Percentiles rank a stretch among this genome's conserved stretches.
Evolutionary conservation across 2,888 invertebrate genomes (phyloP).

Genomic region (Melanostoma scalare): DNA sequence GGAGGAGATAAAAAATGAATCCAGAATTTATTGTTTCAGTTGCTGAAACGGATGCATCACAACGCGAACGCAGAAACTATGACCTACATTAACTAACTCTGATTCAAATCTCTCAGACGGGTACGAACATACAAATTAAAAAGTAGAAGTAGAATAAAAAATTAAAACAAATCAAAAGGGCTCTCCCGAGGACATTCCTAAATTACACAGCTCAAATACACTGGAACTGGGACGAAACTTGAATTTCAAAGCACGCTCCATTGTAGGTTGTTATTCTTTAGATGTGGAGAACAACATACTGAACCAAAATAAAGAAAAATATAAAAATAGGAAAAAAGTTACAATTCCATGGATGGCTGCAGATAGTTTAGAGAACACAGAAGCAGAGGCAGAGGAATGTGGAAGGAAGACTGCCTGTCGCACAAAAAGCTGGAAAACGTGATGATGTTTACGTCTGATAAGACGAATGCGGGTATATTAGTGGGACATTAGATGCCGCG

Average conservation of each 20-base stretch:
- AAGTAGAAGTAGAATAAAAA: not conserved
- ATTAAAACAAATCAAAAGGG: constrained; percentile 11
- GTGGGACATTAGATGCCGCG: constrained; percentile 56
- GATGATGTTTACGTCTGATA: constrained; percentile 67
- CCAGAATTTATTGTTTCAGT: constrained; percentile 63
- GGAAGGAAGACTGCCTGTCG: not conserved
- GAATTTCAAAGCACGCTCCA: constrained; percentile 63
- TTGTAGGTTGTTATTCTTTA: constrained; percentile 38
- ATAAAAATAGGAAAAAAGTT: constrained; percentile 1
- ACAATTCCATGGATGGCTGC: constrained; percentile 17
- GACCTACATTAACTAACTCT: constrained; percentile 67
- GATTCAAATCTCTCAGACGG: constrained; percentile 63
- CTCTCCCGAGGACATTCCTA: constrained; percentile 56
- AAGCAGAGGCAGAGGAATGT: not conserved
- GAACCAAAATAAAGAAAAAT: not conserved
- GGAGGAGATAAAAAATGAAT: constrained; percentile 10
- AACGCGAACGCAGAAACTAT: constrained; percentile 48
- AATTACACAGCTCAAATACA: constrained; percentile 40
- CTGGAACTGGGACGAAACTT: constrained; percentile 42
- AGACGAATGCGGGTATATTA: constrained; percentile 50
- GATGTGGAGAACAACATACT: constrained; percentile 4
- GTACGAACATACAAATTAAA: constrained; percentile 7
- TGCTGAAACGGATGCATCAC: constrained; percentile 52
- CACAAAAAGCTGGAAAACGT: constrained; percentile 51
- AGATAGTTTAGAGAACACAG: constrained; percentile 17